phyloP scores from a whole-genome alignment of 1,140 invertebrate genomes.

The Neoseiulus cucumeris region DNA sequence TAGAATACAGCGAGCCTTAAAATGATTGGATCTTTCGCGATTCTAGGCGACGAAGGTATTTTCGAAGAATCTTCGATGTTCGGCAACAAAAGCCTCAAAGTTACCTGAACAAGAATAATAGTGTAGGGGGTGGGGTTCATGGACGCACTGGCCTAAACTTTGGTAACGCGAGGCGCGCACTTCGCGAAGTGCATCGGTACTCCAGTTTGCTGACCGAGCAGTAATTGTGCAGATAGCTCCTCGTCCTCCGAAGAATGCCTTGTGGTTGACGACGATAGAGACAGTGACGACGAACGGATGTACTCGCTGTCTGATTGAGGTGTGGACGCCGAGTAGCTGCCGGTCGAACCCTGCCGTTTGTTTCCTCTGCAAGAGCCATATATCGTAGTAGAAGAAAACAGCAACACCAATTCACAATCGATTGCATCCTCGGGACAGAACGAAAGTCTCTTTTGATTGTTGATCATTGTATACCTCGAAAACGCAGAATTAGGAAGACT shows the following conservation, averaged over 20 bases:
- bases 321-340: neutral
- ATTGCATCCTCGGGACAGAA: no score
- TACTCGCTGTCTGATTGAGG: neutral
- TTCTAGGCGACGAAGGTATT: no score
- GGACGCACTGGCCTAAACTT: neutral
- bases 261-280: neutral
- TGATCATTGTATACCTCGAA: neutral
- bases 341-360: conserved; percentile 4
- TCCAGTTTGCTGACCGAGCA: neutral
- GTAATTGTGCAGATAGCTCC: neutral
- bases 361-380: neutral
- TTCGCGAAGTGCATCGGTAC: neutral
- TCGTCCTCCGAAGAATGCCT: conserved; percentile 2
- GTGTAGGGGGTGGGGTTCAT: no score
- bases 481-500: conserved; percentile 8
- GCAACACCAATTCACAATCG: no score
- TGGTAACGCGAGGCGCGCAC: neutral
- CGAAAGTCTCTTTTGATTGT: no score
- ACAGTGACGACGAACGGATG: neutral
- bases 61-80: no score
- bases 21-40: no score
- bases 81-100: no score
- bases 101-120: no score
- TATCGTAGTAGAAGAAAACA: no score
- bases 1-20: no score